phyloP scores from a whole-genome alignment of 2,113 vertebrate genomes.

The Vidua macroura region DNA sequence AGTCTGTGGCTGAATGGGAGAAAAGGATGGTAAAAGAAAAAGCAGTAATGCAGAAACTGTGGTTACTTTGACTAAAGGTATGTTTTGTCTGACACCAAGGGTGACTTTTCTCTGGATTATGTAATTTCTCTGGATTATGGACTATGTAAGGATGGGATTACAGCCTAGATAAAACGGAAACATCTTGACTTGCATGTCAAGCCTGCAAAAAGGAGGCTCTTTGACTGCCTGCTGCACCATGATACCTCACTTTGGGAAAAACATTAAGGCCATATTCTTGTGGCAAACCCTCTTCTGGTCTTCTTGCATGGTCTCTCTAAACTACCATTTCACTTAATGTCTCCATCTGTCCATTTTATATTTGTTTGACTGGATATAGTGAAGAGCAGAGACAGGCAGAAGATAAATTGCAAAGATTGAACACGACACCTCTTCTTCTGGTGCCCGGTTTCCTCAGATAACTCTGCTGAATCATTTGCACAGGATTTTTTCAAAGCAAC shows the following conservation, averaged over 20 bases:
- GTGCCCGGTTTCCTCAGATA: conserved; percentile 13
- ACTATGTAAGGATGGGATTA: not conserved
- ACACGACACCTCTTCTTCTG: not conserved
- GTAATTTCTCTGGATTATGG: not conserved
- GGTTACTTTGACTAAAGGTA: not conserved
- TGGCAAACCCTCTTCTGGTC: not conserved
- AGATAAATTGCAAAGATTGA: not conserved
- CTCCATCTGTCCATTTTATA: not conserved
- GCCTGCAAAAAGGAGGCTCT: not conserved
- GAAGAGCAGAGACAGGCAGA: not conserved
- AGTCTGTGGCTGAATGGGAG: not conserved
- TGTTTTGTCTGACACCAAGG: not conserved
- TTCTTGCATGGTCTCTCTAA: not conserved
- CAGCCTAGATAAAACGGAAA: not conserved
- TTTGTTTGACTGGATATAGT: not conserved
- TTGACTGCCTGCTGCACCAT: not conserved
- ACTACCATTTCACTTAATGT: not conserved
- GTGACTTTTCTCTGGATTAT: not conserved
- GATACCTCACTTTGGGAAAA: not conserved
- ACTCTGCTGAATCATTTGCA: conserved; percentile 23
- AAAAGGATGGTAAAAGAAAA: not conserved
- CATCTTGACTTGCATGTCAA: not conserved
- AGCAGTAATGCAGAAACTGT: not conserved
- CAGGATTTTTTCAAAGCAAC: not conserved
- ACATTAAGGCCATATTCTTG: not conserved